Percentiles rank a stretch among this genome's conserved stretches.
Evolutionary conservation across 2,888 invertebrate species (phyloP).

Genomic region (Euplexia lucipara): DNA sequence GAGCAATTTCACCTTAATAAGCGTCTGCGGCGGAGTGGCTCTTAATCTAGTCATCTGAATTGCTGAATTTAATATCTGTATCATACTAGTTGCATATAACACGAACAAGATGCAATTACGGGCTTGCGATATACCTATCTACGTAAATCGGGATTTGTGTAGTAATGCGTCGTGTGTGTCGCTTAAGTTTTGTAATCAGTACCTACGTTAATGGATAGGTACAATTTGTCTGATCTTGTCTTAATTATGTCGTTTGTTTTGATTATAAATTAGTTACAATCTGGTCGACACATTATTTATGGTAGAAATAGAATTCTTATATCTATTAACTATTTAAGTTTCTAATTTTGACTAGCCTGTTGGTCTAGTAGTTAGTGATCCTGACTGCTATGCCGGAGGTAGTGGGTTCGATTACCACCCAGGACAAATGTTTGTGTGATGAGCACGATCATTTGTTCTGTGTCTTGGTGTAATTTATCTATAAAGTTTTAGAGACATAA

Average conservation of each 20-base stretch:
- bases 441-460: no score
- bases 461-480: no score
- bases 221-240: background rate
- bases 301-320: background rate
- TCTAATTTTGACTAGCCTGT: no score
- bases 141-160: constrained; percentile 31
- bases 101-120: constrained; percentile 36
- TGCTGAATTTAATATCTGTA: constrained; percentile 33
- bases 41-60: constrained; percentile 34
- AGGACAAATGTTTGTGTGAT: no score
- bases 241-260: background rate
- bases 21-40: constrained; percentile 16
- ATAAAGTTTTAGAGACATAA: no score
- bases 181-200: constrained; percentile 32
- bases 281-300: background rate
- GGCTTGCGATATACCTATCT: constrained; percentile 22
- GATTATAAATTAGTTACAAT: background rate
- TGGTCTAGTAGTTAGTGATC: no score
- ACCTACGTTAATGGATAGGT: no score
- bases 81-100: constrained; percentile 29
- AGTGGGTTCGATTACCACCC: no score
- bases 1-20: constrained; percentile 45
- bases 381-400: no score
- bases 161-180: constrained; percentile 19
- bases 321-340: no score